Base-by-base conservation (phyloP, 2,888 invertebrate genomes). In the Protonemura montana region DNA sequence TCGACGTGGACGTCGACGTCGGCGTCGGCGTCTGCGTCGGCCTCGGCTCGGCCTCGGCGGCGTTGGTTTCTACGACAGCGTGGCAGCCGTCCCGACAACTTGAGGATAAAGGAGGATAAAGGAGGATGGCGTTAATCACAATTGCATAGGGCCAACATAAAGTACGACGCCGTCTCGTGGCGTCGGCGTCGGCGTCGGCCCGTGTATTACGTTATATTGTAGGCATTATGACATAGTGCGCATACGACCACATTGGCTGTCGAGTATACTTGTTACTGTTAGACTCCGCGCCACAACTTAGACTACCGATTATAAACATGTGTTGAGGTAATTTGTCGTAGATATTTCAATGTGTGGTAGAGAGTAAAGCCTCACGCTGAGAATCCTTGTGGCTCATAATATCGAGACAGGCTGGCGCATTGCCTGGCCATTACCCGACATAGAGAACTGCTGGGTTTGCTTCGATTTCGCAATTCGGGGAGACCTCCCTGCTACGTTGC, bases 261-360 rank as follows among this genome's bases (percentile, higher is more conserved):
- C 28, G 78, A 28, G 78, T 78, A 78, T 78, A 78, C 59, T 59
- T 59, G 59, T 59, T 59, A 59, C 59, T 59, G 59, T 59, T 78
- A 78, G 28, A 78, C 78, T 28, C 78, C 2, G n/a, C n/a, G 78
- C 78, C 78, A 78, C 78, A 78, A 78, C 78, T 78, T 78, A 78
- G 78, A 78, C 16, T 59, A 59, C 59, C 78, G 78, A 78, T 78
- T 78, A 78, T 28, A 78, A 78, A 28, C 78, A 78, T 78, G 28
- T 78, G 78, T 78, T 26, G 78, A 78, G 78, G 78, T 78, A 78
- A 78, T 27, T 78, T 26, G 26, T 78, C 26, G 26, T 7, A 78
- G 78, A 27, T 78, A 78, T 78, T 28, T 78, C 28, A 78, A 78
- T 27, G 28, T 78, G 78, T 26, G 27, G 28, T 78, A 26, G 78